Percentiles rank a stretch among this genome's conserved stretches.
phyloP scores from a whole-genome alignment of 2,888 invertebrate species.

The Spodoptera picta region DNA sequence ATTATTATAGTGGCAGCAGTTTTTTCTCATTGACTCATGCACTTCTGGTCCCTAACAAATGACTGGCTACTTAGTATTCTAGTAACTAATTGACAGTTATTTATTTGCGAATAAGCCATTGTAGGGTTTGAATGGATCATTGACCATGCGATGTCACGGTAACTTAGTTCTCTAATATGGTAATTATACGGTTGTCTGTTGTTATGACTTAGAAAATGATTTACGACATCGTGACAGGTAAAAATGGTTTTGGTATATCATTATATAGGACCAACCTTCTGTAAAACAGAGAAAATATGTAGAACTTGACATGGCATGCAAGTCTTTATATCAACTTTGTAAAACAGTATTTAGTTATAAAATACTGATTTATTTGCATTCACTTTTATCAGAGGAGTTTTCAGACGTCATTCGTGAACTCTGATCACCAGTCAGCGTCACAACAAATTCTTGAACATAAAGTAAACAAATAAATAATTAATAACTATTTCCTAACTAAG shows the following conservation, averaged over 20 bases:
- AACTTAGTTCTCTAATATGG: no score
- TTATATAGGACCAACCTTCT: no score
- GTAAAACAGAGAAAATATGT: no score
- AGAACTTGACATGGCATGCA: no score
- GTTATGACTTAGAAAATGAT: no score
- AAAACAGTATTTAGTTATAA: not conserved
- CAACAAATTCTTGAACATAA: slow-evolving; percentile 18
- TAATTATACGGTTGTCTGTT: no score
- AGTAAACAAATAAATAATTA: slow-evolving; percentile 26
- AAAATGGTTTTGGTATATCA: no score
- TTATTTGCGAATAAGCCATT: slow-evolving; percentile 5
- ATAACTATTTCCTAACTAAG: slow-evolving; percentile 17
- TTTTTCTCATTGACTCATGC: slow-evolving; percentile 30
- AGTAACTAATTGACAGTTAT: slow-evolving; percentile 25
- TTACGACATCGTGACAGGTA: no score
- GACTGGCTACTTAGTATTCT: slow-evolving; percentile 18
- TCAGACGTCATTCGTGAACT: slow-evolving; percentile 1
- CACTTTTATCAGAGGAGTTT: not conserved
- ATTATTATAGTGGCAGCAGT: slow-evolving; percentile 3
- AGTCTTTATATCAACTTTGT: no score
- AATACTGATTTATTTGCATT: not conserved
- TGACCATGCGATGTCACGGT: no score
- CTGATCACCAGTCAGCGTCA: slow-evolving; percentile 3
- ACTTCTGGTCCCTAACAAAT: slow-evolving; percentile 21
- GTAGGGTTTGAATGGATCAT: slow-evolving; percentile 12